Evolutionary conservation across 2,797 vertebrate species (phyloP), one percentile per base, ranked within the genome.

Genomic region (Sebastes trivittatus): DNA sequence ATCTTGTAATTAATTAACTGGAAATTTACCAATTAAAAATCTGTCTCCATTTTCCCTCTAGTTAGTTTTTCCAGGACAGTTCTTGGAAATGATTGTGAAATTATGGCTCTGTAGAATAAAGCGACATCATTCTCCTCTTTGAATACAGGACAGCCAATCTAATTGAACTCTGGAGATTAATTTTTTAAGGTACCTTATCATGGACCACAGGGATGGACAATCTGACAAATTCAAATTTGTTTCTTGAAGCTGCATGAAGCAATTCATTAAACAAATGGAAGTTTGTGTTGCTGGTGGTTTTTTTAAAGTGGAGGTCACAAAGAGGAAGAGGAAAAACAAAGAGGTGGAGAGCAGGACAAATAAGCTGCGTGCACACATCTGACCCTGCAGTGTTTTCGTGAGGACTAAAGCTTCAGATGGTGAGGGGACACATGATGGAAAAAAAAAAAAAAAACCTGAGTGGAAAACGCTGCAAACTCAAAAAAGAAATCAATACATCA

Each of bases 261-360:
- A 60, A 54, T 54, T 54, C n/a, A 54, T 22, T 54, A 18, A 54
- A 60, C 58, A 4, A 18, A 34, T 13, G 11, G 23, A 29, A 55
- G 59, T 22, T 62, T 25, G 20, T 30, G 27, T 60, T 60, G 14
- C 7, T 14, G 7, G 58, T 5, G 30, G 58, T 34, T 70, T 62
- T 55, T 61, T 32, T 62, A 52, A 54, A 1, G 54, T 11, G 2
- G 59, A 64, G 85, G 71, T 60, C 77, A 75, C 59, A 10, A 1
- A 32, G 11, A 2, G 63, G 25, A 25, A 56, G 75, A 83, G 25
- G 81, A 65, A 56, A 75, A 77, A 72, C 20, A 67, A 71, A 82
- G 69, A 87, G 4, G 10, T 5, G 62, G 34, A 56, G 61, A 65
- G 75, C 68, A 73, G 59, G 16, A 72, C 78, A 86, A 89, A 86